Base-by-base conservation (phyloP, 2,797 vertebrate genomes). In the Poecilia wingei region DNA sequence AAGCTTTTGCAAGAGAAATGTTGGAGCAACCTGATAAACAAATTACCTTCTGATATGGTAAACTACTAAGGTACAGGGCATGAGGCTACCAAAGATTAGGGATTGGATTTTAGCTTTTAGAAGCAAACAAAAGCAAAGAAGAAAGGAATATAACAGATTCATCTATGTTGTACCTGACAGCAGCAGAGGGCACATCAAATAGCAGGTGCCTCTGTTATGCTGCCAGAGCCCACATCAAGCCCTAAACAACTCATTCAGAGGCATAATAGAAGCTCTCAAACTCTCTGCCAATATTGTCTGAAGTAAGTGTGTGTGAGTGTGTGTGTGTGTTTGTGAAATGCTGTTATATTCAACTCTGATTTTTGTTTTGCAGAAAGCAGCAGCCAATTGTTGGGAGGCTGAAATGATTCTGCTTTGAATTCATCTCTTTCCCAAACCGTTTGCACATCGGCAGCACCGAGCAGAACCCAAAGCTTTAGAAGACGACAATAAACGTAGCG, bases 201-300 rank as follows among this genome's bases (percentile, higher is more conserved):
- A 86, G 76, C 86, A 90, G 90, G 80, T 86, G 85, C 82, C 82
- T 90, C 74, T 86, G 86, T 86, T 90, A 86, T 78, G 79, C 85
- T 91, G 90, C 90, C 90, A 91, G 86, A 87, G 64, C 76, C 85
- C 77, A 86, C 86, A 92, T 90, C 85, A 90, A 89, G 79, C 89
- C 77, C 89, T 90, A 87, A 93, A 89, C 86, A 92, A 86, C 90
- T 91, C 88, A 89, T 90, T 91, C 89, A 82, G 87, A 88, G 90
- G 79, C 82, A 49, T 92, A 92, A 93, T 92, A 88, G 88, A 82
- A 82, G 82, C 91, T 93, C 89, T 92, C 85, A 87, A 89, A 91
- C 84, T 88, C 79, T 79, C 84, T 78, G 88, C 85, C 83, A 90
- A 89, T 91, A 87, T 89, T 86, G 90, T 81, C 81, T 79, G 68